Evolutionary conservation across 2,113 vertebrate genomes (phyloP).

Genomic region (Spea multiplicata): DNA sequence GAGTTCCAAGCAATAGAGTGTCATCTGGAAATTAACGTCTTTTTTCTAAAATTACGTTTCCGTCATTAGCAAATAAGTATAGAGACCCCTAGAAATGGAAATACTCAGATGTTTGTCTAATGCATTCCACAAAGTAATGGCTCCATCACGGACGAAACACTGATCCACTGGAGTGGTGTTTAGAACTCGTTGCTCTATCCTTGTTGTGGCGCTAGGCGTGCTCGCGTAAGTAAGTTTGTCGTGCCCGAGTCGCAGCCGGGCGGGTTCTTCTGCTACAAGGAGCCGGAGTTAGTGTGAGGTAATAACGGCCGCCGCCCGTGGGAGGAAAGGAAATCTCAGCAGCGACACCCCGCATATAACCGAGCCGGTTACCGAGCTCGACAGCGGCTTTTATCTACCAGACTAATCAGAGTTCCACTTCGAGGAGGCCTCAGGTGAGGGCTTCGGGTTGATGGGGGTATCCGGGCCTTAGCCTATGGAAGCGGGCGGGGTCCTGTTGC

Average conservation of each 20-base stretch:
- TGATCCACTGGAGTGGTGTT: neutral
- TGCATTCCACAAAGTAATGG: too few species aligned
- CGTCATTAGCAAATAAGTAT: too few species aligned
- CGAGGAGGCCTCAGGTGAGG: conserved; percentile 7
- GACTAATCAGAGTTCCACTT: neutral
- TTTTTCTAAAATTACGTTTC: too few species aligned
- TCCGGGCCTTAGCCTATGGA: neutral
- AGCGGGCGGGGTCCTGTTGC: neutral
- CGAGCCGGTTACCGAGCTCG: neutral
- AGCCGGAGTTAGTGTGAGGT: conserved; percentile 22
- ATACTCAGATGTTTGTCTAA: too few species aligned
- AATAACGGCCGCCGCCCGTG: conserved; percentile 41
- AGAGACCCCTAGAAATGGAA: too few species aligned
- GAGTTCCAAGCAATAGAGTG: neutral
- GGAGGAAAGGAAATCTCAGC: conserved; percentile 8
- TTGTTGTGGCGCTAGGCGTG: neutral
- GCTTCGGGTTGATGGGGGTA: neutral
- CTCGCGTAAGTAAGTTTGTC: neutral
- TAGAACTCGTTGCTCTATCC: neutral
- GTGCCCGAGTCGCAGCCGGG: conserved; percentile 37
- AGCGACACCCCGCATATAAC: neutral
- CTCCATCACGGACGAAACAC: too few species aligned
- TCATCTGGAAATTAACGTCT: too few species aligned
- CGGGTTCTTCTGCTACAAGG: conserved; percentile 10
- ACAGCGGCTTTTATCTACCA: neutral